A percentile compares a stretch with the other conserved stretches of the same genome.
phyloP scores from a whole-genome alignment of 2,888 invertebrate species.

The Tetranychus piercei region DNA sequence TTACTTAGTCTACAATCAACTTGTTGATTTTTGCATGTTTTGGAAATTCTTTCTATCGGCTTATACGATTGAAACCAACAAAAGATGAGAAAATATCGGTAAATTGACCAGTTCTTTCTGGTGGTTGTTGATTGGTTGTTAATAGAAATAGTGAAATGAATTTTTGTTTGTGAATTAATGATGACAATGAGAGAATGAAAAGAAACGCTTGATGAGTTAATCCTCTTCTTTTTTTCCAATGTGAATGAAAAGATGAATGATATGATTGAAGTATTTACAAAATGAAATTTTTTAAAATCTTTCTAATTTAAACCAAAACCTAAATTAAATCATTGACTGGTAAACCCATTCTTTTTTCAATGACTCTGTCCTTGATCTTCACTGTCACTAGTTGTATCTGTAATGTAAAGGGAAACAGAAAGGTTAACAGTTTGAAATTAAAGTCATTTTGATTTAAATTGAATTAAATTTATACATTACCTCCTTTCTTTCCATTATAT shows the following conservation, averaged over 20 bases:
- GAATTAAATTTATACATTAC: slow-evolving; percentile 13
- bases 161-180: no score
- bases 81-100: background rate
- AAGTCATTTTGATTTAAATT: slow-evolving; percentile 12
- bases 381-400: slow-evolving; percentile 27
- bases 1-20: background rate
- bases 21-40: background rate
- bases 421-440: slow-evolving; percentile 11
- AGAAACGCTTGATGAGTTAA: background rate
- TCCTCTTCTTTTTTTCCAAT: background rate
- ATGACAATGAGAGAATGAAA: background rate
- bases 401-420: slow-evolving; percentile 13
- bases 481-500: slow-evolving; percentile 53
- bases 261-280: background rate
- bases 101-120: no score
- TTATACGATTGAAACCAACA: background rate
- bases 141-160: no score
- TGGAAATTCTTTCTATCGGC: background rate
- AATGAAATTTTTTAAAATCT: background rate
- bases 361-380: slow-evolving; percentile 24
- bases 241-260: background rate
- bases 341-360: background rate
- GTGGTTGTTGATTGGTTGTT: no score
- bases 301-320: background rate
- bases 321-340: background rate